Conservation (phyloP, 1,140 invertebrate species). For the Formica exsecta region DNA sequence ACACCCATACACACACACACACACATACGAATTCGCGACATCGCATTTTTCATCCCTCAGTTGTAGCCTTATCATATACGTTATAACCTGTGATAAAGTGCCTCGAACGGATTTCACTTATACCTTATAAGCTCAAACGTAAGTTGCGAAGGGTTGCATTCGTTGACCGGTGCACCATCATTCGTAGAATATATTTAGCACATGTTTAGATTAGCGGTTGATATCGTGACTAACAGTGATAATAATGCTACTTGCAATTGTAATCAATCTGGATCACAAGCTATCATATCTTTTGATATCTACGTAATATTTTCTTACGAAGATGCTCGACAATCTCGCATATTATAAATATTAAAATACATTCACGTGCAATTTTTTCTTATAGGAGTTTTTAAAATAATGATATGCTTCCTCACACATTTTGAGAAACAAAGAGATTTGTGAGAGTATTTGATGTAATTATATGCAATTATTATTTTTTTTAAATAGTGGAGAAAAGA, state of each 20-base stretch:
- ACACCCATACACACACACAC: neutral
- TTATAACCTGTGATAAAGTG: slow-evolving; percentile 31
- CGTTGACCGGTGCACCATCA: neutral
- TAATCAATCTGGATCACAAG: neutral
- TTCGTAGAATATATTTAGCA: neutral
- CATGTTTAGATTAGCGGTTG: neutral
- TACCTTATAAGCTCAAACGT: neutral
- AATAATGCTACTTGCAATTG: neutral
- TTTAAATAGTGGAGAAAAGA: neutral
- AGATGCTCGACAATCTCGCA: too few species aligned
- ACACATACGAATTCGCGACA: neutral
- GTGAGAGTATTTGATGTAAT: neutral
- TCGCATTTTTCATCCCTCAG: neutral
- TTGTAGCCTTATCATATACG: neutral
- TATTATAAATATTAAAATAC: too few species aligned
- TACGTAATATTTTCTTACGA: too few species aligned
- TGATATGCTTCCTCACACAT: neutral
- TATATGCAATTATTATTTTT: neutral
- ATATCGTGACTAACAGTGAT: neutral
- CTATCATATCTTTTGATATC: neutral
- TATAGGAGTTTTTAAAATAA: neutral
- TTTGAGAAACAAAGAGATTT: slow-evolving; percentile 9
- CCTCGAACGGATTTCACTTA: neutral
- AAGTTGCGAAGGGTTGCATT: slow-evolving; percentile 11
- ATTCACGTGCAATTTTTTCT: neutral